Evolutionary conservation across 2,113 vertebrate genomes (phyloP), one percentile per base, ranked within the genome.

Genomic region (Xenotilapia caudafasciata): DNA sequence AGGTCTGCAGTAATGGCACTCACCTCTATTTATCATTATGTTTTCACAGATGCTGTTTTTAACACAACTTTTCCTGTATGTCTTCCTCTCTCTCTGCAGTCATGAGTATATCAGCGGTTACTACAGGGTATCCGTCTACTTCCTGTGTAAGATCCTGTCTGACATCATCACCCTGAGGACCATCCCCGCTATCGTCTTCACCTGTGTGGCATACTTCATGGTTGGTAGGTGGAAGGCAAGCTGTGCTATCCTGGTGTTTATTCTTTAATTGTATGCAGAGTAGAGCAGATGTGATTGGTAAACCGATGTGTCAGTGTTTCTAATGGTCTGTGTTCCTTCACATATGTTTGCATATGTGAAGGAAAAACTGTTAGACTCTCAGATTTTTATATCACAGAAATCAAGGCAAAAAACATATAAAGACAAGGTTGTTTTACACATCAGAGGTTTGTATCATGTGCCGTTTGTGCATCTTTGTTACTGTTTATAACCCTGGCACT

Each of bases 101-200:
- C 98, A 99, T 5, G 98, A 99, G 89, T 99, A 98, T 11, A 98
- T 98, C 94, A 99, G 98, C 54, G 98, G 98, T 3, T 99, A 99
- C 90, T 99, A 99, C 95, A 94, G 98, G 84, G 92, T 96, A 3
- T 98, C 98, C 0, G 96, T 96, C 4, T 99, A 99, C 92, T 99
- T 99, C 95, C 96, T 99, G 92, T 95, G 94, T 17, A 99, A 98
- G 93, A 87, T 99, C 15, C 85, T 98, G 42, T 97, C 97, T 68
- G 98, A 99, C 90, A 95, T 99, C 85, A 58, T 99, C 23, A 97
- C 97, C 1, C 95, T 99, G 86, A 97, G 98, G 88, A 97, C 97
- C 15, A 1, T 99, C 9, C 97, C 98, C 3, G 96, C 97, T 82
- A 88, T 99, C 7, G 83, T 97, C 93, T 98, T 97, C 96, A 97